These are phyloP conservation scores for Drosophila multiciliata DNA, from an alignment of 2,888 invertebrate genomes.

Conservation along the genomic window DNA sequence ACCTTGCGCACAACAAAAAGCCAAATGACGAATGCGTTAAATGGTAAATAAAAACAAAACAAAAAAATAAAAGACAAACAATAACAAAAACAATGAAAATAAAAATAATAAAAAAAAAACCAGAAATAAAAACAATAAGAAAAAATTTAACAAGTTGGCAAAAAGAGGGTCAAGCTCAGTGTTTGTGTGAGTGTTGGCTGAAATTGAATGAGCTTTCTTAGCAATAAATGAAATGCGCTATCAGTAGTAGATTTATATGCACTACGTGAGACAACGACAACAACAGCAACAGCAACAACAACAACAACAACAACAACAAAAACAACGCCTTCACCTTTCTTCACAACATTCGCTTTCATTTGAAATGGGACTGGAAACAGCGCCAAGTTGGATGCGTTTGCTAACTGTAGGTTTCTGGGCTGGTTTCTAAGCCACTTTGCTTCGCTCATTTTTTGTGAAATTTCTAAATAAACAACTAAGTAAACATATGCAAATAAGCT, in stretches of 20 bases:
- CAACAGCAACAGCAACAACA: not conserved
- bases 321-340: slow-evolving; percentile 37
- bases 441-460: slow-evolving; percentile 53
- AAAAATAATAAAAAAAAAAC: not conserved
- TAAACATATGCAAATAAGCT: slow-evolving; percentile 73
- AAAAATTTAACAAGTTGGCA: slow-evolving; percentile 53
- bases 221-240: slow-evolving; percentile 56
- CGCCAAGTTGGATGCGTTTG: slow-evolving; percentile 5
- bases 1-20: slow-evolving; percentile 58
- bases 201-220: slow-evolving; percentile 61
- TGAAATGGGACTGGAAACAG: slow-evolving; percentile 37
- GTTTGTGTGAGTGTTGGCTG: slow-evolving; percentile 25
- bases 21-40: slow-evolving; percentile 61
- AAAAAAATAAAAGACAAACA: slow-evolving; percentile 10
- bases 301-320: slow-evolving; percentile 2
- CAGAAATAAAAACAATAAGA: slow-evolving; percentile 28
- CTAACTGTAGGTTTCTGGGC: slow-evolving; percentile 37
- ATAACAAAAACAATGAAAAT: not conserved
- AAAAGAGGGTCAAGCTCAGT: slow-evolving; percentile 70
- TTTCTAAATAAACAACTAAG: slow-evolving; percentile 74
- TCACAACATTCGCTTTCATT: slow-evolving; percentile 73
- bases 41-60: slow-evolving; percentile 27
- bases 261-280: slow-evolving; percentile 30
- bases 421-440: slow-evolving; percentile 47
- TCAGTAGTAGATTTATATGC: slow-evolving; percentile 56